Base-by-base conservation (phyloP, 2,797 vertebrate species). In the Schizopygopsis pylzovi region DNA sequence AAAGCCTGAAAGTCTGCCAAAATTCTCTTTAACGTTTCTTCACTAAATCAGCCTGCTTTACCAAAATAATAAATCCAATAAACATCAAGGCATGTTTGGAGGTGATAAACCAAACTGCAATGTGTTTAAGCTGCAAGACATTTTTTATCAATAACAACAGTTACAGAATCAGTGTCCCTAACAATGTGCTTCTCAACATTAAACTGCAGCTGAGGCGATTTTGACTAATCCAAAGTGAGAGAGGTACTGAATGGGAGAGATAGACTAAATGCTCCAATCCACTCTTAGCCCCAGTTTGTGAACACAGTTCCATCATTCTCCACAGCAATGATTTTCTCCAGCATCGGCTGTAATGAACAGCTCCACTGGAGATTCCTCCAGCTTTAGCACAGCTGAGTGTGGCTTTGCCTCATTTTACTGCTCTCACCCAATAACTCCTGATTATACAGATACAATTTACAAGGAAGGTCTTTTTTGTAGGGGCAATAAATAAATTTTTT, bases 331-430 rank as follows among this genome's bases (percentile, higher is more conserved):
- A 52, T 76, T 52, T 22, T 54, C 33, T 56, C 33, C 22, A 77
- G 73, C 47, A 78, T 78, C 73, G 56, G 6, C 45, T 75, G 61
- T n/a, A 67, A 65, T 67, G 54, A 77, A 52, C 72, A 41, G 20
- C 82, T 28, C 45, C 45, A 67, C 43, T 28, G 61, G 59, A 77
- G 59, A 61, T 54, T 84, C 22, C 33, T 84, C 47, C 47, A 52
- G 22, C 61, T 33, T 33, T 33, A 63, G 4, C 25, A 49, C 28
- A 47, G 13, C 12, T n/a, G 41, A 75, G 49, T 61, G 41, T 10
- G 28, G 71, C 5, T 75, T 49, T 63, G 13, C 45, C 43, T 76
- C 43, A 39, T 76, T 52, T 20, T 65, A 9, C 72, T 83, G 41
- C 43, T 83, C 25, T 73, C 45, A 25, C 2, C 28, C 70, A 49